phyloP scores from a whole-genome alignment of 2,888 invertebrate species.

The Amiota mariae region DNA sequence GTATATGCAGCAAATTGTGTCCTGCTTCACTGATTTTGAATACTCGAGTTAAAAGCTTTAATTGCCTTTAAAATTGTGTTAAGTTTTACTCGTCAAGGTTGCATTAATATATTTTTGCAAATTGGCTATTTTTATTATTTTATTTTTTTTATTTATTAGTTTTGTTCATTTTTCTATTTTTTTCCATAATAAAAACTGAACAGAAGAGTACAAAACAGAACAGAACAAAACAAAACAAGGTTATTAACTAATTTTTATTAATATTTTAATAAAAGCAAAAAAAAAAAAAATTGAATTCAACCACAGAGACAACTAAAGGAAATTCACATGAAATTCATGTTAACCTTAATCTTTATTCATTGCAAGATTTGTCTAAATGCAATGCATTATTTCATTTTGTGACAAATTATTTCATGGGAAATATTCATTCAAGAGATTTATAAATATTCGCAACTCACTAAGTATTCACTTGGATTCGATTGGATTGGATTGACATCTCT shows the following conservation, averaged over 20 bases:
- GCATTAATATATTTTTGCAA: not conserved
- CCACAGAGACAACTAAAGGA: slow-evolving; percentile 57
- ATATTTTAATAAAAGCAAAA: slow-evolving; percentile 11
- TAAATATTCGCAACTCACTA: not conserved
- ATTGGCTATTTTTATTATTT: not conserved
- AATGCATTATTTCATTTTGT: not conserved
- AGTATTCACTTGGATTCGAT: not conserved
- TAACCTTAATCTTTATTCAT: slow-evolving; percentile 45
- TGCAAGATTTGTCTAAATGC: not conserved
- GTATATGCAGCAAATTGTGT: slow-evolving; percentile 36
- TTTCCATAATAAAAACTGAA: too few species aligned
- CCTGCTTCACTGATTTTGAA: slow-evolving; percentile 58
- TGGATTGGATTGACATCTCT: not conserved
- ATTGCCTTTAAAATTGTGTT: slow-evolving; percentile 56
- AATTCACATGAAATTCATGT: slow-evolving; percentile 50
- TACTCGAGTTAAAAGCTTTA: slow-evolving; percentile 48
- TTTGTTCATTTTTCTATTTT: not conserved
- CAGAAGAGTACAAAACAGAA: too few species aligned
- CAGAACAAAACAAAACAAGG: too few species aligned
- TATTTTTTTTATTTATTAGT: not conserved
- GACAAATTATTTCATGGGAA: not conserved
- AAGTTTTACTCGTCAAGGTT: slow-evolving; percentile 49
- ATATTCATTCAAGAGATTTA: not conserved
- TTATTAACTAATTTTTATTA: not conserved
- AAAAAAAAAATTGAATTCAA: slow-evolving; percentile 30